A percentile compares a stretch with the other conserved stretches of the same genome.
These are phyloP conservation scores for Corvus moneduloides DNA, from an alignment of 2,113 vertebrate species.

Conservation along the genomic window DNA sequence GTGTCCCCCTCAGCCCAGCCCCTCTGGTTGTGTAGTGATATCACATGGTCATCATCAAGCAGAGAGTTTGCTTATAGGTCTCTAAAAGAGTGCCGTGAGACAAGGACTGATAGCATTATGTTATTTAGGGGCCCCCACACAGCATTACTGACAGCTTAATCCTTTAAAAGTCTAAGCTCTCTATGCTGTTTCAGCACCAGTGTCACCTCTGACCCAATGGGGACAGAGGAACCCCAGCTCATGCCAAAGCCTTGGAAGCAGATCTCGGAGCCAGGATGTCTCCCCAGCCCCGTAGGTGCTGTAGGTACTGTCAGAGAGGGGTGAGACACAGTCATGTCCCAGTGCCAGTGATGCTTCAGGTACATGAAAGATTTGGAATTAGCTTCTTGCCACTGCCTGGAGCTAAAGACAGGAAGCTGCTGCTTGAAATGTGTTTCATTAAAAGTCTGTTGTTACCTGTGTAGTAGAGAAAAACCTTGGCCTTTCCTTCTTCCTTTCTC, in stretches of 20 bases:
- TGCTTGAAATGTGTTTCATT: not conserved
- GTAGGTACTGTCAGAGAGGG: not conserved
- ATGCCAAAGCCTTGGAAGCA: not conserved
- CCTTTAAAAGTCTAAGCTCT: not conserved
- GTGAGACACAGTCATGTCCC: not conserved
- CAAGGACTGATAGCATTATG: not conserved
- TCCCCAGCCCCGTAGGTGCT: not conserved
- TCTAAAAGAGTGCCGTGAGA: not conserved
- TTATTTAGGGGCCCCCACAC: fast-evolving
- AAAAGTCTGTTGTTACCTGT: not conserved
- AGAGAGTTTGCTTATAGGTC: not conserved
- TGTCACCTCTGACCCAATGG: fast-evolving
- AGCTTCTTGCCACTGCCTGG: not conserved
- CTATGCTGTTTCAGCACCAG: not conserved
- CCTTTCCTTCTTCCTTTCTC: not conserved
- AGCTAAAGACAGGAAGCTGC: not conserved
- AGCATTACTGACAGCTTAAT: not conserved
- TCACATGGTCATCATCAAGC: fast-evolving
- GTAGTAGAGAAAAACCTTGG: not conserved
- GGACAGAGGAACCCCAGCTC: not conserved
- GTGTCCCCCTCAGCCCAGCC: not conserved
- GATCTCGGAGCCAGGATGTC: fast-evolving
- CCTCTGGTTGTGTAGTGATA: not conserved
- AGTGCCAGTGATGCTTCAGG: fast-evolving
- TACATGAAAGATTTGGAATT: not conserved